phyloP scores from a whole-genome alignment of 2,113 vertebrate genomes.

The Pterocles orientalis region DNA sequence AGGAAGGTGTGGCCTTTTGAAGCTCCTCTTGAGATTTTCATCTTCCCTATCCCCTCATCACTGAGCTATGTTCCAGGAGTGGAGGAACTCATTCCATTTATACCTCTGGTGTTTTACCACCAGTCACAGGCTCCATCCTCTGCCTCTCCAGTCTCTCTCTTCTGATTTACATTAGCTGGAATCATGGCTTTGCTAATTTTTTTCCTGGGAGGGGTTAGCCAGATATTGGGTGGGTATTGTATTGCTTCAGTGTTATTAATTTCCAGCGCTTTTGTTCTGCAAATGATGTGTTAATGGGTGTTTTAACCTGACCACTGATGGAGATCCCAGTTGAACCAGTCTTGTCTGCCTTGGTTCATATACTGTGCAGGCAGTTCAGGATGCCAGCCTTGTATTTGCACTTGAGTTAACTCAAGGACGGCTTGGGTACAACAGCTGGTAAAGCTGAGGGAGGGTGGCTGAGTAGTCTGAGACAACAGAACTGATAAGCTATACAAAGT shows the following conservation, averaged over 20 bases:
- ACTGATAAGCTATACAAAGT: not conserved
- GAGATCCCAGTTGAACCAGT: not conserved
- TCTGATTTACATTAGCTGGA: not conserved
- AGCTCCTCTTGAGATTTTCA: not conserved
- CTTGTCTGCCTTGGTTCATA: not conserved
- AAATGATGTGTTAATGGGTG: not conserved
- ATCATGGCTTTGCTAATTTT: not conserved
- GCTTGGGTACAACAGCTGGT: not conserved
- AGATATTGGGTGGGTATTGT: not conserved
- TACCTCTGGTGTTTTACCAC: not conserved
- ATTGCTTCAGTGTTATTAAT: not conserved
- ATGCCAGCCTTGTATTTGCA: not conserved
- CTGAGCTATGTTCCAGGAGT: not conserved
- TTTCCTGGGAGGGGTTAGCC: not conserved
- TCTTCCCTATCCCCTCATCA: not conserved
- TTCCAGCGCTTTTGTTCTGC: not conserved
- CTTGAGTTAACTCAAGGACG: not conserved
- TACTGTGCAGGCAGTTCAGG: not conserved
- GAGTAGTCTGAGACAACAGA: not conserved
- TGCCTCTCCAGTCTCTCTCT: not conserved
- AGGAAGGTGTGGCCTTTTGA: not conserved
- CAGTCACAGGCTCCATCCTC: not conserved
- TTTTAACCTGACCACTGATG: not conserved
- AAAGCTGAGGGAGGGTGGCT: not conserved
- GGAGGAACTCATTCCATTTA: not conserved